Evolutionary conservation across 2,888 invertebrate genomes (phyloP).

Genomic region (Clusia tigrina): DNA sequence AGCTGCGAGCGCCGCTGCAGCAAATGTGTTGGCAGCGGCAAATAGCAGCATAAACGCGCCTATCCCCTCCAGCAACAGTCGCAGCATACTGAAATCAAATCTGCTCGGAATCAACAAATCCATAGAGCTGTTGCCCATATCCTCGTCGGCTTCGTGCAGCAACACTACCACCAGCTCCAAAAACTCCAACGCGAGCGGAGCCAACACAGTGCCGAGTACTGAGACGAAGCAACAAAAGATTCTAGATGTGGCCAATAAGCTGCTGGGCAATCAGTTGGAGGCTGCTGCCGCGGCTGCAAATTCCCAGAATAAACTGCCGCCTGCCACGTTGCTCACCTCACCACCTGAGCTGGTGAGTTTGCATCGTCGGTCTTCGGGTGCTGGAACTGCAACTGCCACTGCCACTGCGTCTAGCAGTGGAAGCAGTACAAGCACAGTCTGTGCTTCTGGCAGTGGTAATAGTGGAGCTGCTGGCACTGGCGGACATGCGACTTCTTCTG

Average conservation of each 20-base stretch:
- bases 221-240: conserved; percentile 60
- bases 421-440: conserved; percentile 61
- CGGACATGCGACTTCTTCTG: background rate
- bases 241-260: conserved; percentile 56
- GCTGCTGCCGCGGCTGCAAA: conserved; percentile 32
- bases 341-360: conserved; percentile 71
- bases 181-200: conserved; percentile 14
- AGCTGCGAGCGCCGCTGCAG: conserved; percentile 32
- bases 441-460: conserved; percentile 51
- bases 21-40: conserved; percentile 24
- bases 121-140: conserved; percentile 58
- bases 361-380: conserved; percentile 65
- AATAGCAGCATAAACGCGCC: conserved; percentile 10
- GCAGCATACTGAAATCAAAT: conserved; percentile 61
- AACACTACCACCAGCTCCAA: conserved; percentile 16
- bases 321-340: conserved; percentile 50
- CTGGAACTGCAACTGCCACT: conserved; percentile 49
- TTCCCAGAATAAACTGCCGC: conserved; percentile 29
- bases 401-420: no score
- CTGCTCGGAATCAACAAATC: conserved; percentile 52
- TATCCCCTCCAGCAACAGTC: conserved; percentile 44
- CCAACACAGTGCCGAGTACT: conserved; percentile 15
- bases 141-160: conserved; percentile 21
- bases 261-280: conserved; percentile 48
- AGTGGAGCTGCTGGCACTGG: background rate